Conservation (phyloP, 64 coral and sea anemone genomes). For the Hydrozoanthus tunicans region DNA sequence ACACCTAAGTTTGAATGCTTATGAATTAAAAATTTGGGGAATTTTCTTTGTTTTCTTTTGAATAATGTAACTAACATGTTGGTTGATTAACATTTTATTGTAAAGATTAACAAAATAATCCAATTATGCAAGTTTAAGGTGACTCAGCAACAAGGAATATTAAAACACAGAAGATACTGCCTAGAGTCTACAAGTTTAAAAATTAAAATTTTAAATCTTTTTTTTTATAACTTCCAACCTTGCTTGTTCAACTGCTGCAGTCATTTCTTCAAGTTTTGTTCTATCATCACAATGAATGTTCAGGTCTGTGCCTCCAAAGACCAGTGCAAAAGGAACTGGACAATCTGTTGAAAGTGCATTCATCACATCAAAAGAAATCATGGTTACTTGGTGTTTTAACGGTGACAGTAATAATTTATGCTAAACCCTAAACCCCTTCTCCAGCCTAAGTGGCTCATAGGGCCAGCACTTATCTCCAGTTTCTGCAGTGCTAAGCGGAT, state of each 20-base stretch:
- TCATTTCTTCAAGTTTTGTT: constrained; percentile 73
- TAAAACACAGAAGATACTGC: too few relatives aligned
- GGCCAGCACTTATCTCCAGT: too few relatives aligned
- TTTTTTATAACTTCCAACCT: constrained; percentile 41
- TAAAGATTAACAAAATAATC: too few relatives aligned
- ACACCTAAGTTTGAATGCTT: too few relatives aligned
- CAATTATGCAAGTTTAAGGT: too few relatives aligned
- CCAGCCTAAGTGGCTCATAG: too few relatives aligned
- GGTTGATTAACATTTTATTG: too few relatives aligned
- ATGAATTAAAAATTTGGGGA: too few relatives aligned
- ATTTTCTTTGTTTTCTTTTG: too few relatives aligned
- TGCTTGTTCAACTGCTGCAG: constrained; percentile 65
- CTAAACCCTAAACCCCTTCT: background rate
- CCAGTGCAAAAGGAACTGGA: constrained; percentile 74
- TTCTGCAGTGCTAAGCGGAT: background rate
- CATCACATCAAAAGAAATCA: background rate
- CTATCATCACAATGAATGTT: constrained; percentile 69
- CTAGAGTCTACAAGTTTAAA: too few relatives aligned
- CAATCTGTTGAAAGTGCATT: constrained; percentile 54
- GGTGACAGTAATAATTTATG: background rate
- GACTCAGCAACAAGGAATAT: too few relatives aligned
- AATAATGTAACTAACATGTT: too few relatives aligned
- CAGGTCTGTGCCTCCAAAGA: constrained; percentile 99
- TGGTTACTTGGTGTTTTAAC: background rate
- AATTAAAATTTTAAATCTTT: background rate